phyloP scores from a whole-genome alignment of 2,888 invertebrate genomes.

The Dioctria linearis region DNA sequence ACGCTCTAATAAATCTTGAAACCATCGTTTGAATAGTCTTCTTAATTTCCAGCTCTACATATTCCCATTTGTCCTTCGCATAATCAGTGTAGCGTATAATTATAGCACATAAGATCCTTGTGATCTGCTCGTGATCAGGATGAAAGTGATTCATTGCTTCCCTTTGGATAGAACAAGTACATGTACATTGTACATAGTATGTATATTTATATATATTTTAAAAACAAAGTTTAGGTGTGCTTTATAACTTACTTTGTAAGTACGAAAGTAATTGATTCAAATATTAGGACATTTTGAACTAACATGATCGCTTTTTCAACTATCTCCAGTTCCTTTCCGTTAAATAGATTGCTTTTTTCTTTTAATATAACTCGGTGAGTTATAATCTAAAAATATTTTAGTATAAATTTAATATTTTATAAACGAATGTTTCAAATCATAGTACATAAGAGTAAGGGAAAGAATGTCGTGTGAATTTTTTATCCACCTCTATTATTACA shows the following conservation, averaged over 20 bases:
- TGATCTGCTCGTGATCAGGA: conserved; percentile 51
- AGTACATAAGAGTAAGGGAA: too few relatives aligned
- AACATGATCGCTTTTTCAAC: conserved; percentile 45
- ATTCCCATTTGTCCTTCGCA: conserved; percentile 37
- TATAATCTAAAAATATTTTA: conserved; percentile 35
- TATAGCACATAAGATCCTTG: conserved; percentile 33
- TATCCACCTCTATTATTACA: too few relatives aligned
- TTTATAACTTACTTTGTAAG: conserved; percentile 40
- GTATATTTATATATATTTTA: not conserved
- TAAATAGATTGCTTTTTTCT: conserved; percentile 32
- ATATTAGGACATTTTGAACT: conserved; percentile 33
- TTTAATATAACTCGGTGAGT: conserved; percentile 39
- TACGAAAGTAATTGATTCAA: conserved; percentile 50
- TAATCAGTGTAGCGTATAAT: conserved; percentile 47
- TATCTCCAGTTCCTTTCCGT: conserved; percentile 49
- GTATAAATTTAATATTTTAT: too few relatives aligned
- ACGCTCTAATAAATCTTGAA: conserved; percentile 48
- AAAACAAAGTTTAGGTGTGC: too few relatives aligned
- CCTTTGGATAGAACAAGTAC: conserved; percentile 28
- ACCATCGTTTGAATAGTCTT: conserved; percentile 51
- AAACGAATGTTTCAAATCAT: too few relatives aligned
- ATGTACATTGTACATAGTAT: too few relatives aligned
- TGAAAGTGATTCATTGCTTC: conserved; percentile 41
- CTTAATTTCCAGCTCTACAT: conserved; percentile 36
- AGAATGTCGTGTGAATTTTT: too few relatives aligned